phyloP scores from a whole-genome alignment of 2,113 vertebrate genomes.

The Ctenomys sociabilis region DNA sequence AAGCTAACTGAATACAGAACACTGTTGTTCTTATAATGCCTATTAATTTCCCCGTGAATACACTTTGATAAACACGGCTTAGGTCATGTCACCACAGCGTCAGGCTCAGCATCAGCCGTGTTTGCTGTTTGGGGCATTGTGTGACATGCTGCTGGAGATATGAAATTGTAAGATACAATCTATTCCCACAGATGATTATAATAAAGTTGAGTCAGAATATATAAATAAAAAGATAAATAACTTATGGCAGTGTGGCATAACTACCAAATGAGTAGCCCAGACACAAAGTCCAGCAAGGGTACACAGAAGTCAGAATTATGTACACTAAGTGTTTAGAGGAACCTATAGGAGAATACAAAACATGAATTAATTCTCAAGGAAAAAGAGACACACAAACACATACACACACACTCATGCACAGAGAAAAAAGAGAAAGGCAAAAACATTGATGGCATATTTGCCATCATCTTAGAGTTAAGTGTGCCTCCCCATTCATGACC shows the following conservation, averaged over 20 bases:
- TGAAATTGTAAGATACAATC: constrained; percentile 65
- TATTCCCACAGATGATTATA: constrained; percentile 76
- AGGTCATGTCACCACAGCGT: constrained; percentile 58
- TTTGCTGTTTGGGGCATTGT: constrained; percentile 66
- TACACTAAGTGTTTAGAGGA: constrained; percentile 21
- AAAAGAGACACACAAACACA: not conserved
- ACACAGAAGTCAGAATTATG: not conserved
- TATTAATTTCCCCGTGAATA: constrained; percentile 60
- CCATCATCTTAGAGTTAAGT: not conserved
- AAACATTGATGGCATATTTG: not conserved
- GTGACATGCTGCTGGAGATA: constrained; percentile 53
- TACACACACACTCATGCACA: not conserved
- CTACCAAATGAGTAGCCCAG: constrained; percentile 10
- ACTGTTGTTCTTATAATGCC: constrained; percentile 33
- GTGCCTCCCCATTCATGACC: not conserved
- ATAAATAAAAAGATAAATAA: constrained; percentile 74
- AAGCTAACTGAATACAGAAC: constrained; percentile 51
- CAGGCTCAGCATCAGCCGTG: constrained; percentile 8
- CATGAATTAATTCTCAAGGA: not conserved
- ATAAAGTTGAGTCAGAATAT: constrained; percentile 66
- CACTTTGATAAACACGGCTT: constrained; percentile 62
- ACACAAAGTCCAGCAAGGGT: not conserved
- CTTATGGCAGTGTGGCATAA: constrained; percentile 1
- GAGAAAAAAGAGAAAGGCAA: not conserved
- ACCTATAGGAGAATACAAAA: not conserved